Conservation (phyloP, 2,113 vertebrate species). For the Oplegnathus fasciatus region DNA sequence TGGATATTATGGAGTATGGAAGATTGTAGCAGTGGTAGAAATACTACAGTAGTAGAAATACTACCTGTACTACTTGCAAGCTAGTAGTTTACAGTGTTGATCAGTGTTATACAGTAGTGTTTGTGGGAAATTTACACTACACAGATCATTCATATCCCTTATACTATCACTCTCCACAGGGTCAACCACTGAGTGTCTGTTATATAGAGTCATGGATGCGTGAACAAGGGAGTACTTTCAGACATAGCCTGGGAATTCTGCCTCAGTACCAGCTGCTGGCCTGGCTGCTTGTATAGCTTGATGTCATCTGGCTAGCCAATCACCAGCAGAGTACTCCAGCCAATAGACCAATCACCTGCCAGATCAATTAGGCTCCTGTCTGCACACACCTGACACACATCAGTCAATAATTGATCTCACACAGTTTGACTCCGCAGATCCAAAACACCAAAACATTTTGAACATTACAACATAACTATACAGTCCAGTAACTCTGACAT, state of each 20-base stretch:
- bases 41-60: too few species aligned
- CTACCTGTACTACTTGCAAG: too few species aligned
- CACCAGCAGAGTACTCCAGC: background rate
- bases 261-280: background rate
- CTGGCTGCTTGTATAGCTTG: background rate
- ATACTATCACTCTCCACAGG: too few species aligned
- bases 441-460: background rate
- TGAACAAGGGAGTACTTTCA: background rate
- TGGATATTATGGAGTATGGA: too few species aligned
- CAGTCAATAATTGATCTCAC: conserved; percentile 2
- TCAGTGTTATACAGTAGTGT: too few species aligned
- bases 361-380: conserved; percentile 17
- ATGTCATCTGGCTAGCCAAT: conserved; percentile 4
- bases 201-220: background rate
- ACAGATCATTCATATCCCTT: too few species aligned
- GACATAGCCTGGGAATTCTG: conserved; percentile 1
- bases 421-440: background rate
- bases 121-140: too few species aligned
- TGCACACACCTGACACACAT: conserved; percentile 35
- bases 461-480: background rate
- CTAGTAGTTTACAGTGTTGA: too few species aligned
- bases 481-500: background rate
- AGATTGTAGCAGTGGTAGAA: too few species aligned
- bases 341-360: conserved; percentile 25
- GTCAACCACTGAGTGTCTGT: background rate